A percentile compares a stretch with the other conserved stretches of the same genome.
phyloP scores from a whole-genome alignment of 2,888 invertebrate genomes.

The Apodemia hepburni region DNA sequence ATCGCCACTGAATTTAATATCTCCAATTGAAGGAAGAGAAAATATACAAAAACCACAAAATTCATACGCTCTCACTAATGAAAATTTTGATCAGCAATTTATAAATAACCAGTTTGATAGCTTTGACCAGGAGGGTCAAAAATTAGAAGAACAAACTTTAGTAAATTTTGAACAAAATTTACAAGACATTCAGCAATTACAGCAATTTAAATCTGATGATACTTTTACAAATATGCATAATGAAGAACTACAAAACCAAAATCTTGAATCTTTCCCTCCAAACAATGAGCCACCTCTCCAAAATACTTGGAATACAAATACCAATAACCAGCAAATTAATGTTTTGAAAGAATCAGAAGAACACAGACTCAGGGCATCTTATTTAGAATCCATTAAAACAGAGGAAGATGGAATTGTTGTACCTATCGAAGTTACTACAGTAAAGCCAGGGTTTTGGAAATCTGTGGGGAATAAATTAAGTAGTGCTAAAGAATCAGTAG shows the following conservation, averaged over 20 bases:
- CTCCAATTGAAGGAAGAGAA: background rate
- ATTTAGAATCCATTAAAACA: conserved; percentile 21
- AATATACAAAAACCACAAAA: background rate
- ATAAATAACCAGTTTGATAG: conserved; percentile 33
- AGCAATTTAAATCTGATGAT: conserved; percentile 28
- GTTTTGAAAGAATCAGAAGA: conserved; percentile 14
- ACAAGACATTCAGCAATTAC: conserved; percentile 28
- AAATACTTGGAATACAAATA: background rate
- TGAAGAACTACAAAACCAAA: conserved; percentile 32
- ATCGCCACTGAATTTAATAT: background rate
- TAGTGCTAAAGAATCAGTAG: conserved; percentile 71
- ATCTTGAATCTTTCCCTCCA: conserved; percentile 22
- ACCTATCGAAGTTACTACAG: conserved; percentile 43
- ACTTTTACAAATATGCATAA: background rate
- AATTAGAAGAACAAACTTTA: background rate
- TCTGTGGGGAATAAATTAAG: conserved; percentile 74
- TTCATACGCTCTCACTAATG: conserved; percentile 5
- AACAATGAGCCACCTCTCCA: background rate
- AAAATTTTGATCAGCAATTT: conserved; percentile 26
- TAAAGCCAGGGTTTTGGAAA: conserved; percentile 78
- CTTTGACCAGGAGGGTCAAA: conserved; percentile 25
- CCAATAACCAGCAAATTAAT: background rate
- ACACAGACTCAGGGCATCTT: conserved; percentile 21
- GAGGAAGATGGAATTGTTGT: conserved; percentile 29
- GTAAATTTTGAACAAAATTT: conserved; percentile 8